Conservation (phyloP, 2,888 invertebrate species). For the Hedychridium roseum region DNA sequence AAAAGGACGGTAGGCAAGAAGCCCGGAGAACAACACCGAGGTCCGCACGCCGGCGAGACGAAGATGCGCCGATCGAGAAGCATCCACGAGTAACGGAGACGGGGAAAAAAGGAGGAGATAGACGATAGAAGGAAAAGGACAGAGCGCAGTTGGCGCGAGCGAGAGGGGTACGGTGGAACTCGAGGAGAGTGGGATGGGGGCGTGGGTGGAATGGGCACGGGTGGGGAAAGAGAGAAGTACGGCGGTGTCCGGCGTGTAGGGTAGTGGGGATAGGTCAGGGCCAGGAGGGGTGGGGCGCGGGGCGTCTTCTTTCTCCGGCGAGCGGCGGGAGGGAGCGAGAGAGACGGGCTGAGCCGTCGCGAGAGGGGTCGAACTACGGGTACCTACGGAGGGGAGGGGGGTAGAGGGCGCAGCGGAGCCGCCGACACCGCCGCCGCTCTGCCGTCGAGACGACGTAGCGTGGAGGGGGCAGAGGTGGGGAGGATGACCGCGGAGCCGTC, state of each 20-base stretch:
- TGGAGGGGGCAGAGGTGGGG: constrained; percentile 49
- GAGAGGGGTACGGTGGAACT: constrained; percentile 16
- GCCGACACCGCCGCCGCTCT: constrained; percentile 17
- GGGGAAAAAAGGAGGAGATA: constrained; percentile 6
- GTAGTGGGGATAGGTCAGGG: constrained; percentile 51
- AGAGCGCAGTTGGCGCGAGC: constrained; percentile 17
- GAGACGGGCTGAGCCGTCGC: constrained; percentile 49
- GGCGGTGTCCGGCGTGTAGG: constrained; percentile 27
- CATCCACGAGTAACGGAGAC: not conserved
- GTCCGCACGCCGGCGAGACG: constrained; percentile 26
- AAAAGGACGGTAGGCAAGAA: constrained; percentile 22
- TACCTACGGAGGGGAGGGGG: constrained; percentile 19
- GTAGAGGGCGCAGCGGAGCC: constrained; percentile 16
- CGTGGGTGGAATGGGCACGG: constrained; percentile 58
- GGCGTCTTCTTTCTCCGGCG: too few species aligned
- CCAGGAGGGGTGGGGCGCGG: too few species aligned
- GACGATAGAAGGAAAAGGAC: constrained; percentile 14
- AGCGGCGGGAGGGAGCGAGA: constrained; percentile 33
- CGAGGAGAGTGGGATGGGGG: constrained; percentile 56
- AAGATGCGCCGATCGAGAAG: not conserved
- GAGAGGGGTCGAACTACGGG: constrained; percentile 20
- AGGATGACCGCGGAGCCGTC: constrained; percentile 56
- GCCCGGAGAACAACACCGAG: constrained; percentile 22
- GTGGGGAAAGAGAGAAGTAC: constrained; percentile 36
- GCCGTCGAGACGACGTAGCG: too few species aligned